These are phyloP conservation scores for Brassicogethes aeneus DNA, from an alignment of 2,888 invertebrate genomes.

Conservation along the genomic window DNA sequence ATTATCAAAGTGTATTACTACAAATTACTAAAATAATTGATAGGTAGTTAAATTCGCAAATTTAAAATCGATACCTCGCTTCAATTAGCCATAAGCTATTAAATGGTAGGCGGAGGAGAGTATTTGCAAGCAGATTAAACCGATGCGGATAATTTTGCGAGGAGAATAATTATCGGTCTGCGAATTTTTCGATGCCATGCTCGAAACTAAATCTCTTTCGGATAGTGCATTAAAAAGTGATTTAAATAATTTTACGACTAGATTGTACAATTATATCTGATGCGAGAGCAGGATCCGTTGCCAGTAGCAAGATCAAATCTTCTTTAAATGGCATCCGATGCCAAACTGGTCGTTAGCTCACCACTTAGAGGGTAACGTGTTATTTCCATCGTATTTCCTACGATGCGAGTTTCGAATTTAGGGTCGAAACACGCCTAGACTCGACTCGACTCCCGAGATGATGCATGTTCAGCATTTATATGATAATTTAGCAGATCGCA, in stretches of 20 bases:
- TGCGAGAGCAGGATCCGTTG: not conserved
- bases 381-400: constrained; percentile 6
- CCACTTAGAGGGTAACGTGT: constrained; percentile 4
- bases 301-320: not conserved
- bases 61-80: too few species aligned
- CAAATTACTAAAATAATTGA: too few species aligned
- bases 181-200: too few species aligned
- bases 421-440: not conserved
- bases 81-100: too few species aligned
- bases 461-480: not conserved
- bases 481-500: not conserved
- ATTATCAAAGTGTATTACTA: too few species aligned
- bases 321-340: constrained; percentile 3
- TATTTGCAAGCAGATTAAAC: too few species aligned
- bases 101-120: too few species aligned
- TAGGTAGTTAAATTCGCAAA: too few species aligned
- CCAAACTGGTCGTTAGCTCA: constrained; percentile 3
- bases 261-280: constrained; percentile 2
- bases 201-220: too few species aligned
- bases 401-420: not conserved
- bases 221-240: not conserved
- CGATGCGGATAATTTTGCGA: too few species aligned
- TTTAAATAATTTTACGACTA: not conserved
- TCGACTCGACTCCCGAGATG: not conserved
- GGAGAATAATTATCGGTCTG: too few species aligned